Evolutionary conservation across 2,888 invertebrate genomes (phyloP), one percentile per base, ranked within the genome.

Genomic region (Lissonota sp.): DNA sequence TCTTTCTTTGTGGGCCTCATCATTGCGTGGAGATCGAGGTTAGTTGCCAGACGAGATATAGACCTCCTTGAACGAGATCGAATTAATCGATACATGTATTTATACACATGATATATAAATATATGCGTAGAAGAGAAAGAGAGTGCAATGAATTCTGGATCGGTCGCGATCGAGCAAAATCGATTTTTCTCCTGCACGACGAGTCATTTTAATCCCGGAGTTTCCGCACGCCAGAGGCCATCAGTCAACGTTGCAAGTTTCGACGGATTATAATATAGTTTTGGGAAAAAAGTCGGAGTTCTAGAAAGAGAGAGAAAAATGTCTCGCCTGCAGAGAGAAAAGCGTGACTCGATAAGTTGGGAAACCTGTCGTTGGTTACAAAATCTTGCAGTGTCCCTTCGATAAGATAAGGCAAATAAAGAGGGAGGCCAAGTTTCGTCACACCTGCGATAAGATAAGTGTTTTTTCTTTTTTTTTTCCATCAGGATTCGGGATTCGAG

Each of bases 11-110:
- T 26, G 26, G 26, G 14, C 46, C 37, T 49, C 40, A 62, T 46
- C 60, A 57, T 66, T 26, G 26, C 26, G 26, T 26, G 69, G 60
- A 67, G 73, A 73, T 62, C 66, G 76, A 76, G 79, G 79, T 79
- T 72, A 79, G 40, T 79, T 67, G 62, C 79, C 78, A 66, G 62
- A 62, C 7, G 44, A 63, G 73, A 79, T 73, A 79, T 2, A 73
- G 69, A 66, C 39, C 40, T 46, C 26, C 66, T 55, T 49, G 63
- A 44, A 26, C 46, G 49, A 75, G 74, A 73, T 69, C 79, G 57
- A 12, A 12, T 67, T 39, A 26, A 73, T 73, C 55, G 46, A 73
- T 79, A 62, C 51, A 67, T 64, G 14, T 42, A 16, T 60, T 10
- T 51, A 60, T n/a, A 60, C 12, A n/a, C 26, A 6, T n/a, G 16